A percentile compares a stretch with the other conserved stretches of the same genome.
phyloP scores from a whole-genome alignment of 2,888 invertebrate species.

The Lasioglossum leucozonium region DNA sequence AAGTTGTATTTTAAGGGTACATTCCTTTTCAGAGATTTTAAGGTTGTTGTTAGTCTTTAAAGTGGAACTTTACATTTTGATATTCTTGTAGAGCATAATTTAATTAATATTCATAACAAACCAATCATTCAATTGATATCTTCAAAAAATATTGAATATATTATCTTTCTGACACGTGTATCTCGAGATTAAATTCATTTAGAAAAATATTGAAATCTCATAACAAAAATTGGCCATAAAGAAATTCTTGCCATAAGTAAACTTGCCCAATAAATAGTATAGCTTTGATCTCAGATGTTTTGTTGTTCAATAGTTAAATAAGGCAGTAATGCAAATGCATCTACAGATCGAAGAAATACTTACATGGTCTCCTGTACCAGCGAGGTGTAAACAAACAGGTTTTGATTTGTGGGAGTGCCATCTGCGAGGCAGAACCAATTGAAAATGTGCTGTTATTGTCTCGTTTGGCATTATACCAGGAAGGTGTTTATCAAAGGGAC shows the following conservation, averaged over 20 bases:
- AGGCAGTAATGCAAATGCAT: background rate
- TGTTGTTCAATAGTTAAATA: background rate
- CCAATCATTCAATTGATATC: background rate
- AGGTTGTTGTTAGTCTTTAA: background rate
- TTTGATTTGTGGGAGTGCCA: constrained; percentile 90
- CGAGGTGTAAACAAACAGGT: constrained; percentile 96
- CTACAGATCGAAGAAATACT: constrained; percentile 75
- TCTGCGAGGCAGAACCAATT: constrained; percentile 91
- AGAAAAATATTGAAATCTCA: background rate
- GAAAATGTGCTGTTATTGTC: constrained; percentile 93
- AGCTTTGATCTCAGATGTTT: background rate
- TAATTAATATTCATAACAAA: background rate
- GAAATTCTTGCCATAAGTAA: background rate
- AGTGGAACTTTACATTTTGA: no score
- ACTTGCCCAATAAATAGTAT: background rate
- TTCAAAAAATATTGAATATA: no score
- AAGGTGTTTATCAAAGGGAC: constrained; percentile 92
- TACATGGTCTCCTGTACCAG: constrained; percentile 99
- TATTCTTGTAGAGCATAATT: background rate
- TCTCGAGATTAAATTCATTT: background rate
- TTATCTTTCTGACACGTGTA: no score
- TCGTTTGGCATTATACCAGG: constrained; percentile 95
- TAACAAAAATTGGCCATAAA: background rate
- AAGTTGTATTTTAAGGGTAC: no score
- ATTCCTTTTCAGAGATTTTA: background rate